phyloP scores from a whole-genome alignment of 2,113 vertebrate genomes.

The Panurus biarmicus region DNA sequence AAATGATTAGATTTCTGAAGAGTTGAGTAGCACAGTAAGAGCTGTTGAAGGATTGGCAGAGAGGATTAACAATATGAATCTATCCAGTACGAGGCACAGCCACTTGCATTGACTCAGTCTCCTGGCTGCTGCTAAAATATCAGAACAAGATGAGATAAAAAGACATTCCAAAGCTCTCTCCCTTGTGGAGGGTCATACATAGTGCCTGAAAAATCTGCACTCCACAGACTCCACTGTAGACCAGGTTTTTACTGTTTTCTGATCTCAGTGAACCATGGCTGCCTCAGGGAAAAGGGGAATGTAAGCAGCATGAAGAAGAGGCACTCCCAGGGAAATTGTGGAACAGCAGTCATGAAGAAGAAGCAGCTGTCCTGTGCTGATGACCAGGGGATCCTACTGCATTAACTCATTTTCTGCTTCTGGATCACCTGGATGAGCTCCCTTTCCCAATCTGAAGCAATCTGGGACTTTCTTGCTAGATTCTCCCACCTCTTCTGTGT shows the following conservation, averaged over 20 bases:
- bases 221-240: background rate
- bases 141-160: background rate
- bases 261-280: background rate
- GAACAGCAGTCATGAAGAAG: background rate
- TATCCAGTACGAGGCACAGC: background rate
- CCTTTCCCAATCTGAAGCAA: background rate
- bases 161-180: background rate
- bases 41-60: background rate
- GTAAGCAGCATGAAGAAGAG: background rate
- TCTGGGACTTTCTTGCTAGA: background rate
- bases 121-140: background rate
- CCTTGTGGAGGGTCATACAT: background rate
- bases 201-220: background rate
- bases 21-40: background rate
- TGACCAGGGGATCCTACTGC: background rate
- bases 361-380: background rate
- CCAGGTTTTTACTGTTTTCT: background rate
- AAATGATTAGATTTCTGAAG: background rate
- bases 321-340: background rate
- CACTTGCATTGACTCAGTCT: background rate
- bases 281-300: background rate
- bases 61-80: background rate
- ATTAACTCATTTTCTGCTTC: background rate
- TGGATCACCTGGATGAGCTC: background rate
- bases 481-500: background rate